Percentiles rank a stretch among this genome's conserved stretches.
Conservation (phyloP, 2,888 invertebrate genomes). For the Nezara viridula region DNA sequence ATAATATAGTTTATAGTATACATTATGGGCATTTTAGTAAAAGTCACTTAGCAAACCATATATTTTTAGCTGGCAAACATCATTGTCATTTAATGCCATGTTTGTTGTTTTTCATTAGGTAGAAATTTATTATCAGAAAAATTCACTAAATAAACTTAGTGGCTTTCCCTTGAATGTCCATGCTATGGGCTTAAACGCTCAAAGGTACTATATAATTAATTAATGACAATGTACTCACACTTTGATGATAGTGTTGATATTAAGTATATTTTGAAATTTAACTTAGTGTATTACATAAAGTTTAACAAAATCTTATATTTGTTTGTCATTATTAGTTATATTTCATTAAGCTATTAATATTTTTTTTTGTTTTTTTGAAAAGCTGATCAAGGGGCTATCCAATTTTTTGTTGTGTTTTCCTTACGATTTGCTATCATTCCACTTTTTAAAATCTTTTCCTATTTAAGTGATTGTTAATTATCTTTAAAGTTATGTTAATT, state of each 20-base stretch:
- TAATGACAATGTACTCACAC: background rate
- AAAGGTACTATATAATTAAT: background rate
- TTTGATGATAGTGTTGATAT: background rate
- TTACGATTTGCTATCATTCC: constrained; percentile 15
- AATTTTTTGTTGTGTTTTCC: constrained; percentile 29
- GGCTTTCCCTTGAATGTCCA: no score
- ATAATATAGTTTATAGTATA: no score
- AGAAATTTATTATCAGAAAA: no score
- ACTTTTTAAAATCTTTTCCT: background rate
- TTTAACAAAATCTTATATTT: background rate
- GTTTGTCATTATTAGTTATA: background rate
- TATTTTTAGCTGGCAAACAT: no score
- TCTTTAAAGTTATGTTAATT: background rate
- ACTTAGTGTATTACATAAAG: background rate
- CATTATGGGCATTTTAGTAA: no score
- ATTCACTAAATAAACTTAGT: no score
- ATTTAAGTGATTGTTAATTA: background rate
- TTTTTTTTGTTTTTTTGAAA: background rate
- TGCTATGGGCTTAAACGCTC: background rate
- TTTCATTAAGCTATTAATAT: background rate
- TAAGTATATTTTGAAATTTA: background rate
- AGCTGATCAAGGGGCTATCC: constrained; percentile 61
- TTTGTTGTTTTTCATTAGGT: no score
- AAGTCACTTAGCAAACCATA: no score
- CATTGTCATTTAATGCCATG: no score